Evolutionary conservation across 35 echinoderm and acorn worm genomes (phyloP).

Genomic region (Strongylocentrotus purpuratus): DNA sequence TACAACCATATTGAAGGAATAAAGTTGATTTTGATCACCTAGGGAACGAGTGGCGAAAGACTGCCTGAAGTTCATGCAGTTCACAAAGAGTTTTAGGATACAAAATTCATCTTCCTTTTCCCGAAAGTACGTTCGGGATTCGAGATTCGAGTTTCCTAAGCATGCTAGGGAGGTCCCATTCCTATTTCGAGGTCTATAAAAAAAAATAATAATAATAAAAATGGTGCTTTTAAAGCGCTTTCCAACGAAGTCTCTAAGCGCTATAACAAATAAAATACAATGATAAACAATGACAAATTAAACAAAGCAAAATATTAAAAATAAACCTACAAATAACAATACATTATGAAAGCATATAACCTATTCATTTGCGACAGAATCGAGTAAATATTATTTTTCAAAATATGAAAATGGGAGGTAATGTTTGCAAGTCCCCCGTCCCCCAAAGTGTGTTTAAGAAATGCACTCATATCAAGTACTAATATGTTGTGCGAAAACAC

Average conservation of each 20-base stretch:
- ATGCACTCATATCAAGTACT: no score
- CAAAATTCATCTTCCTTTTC: not conserved
- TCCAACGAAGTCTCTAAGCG: no score
- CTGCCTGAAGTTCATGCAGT: not conserved
- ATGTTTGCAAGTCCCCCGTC: no score
- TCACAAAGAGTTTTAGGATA: not conserved
- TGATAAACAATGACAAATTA: no score
- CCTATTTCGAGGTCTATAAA: not conserved
- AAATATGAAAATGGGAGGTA: no score
- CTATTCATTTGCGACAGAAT: not conserved
- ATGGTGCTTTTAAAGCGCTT: no score
- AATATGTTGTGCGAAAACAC: no score
- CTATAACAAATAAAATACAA: no score
- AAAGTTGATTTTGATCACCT: not conserved
- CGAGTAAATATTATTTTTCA: no score
- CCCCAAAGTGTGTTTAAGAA: no score
- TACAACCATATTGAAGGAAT: not conserved
- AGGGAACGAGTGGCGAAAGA: not conserved
- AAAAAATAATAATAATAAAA: not conserved
- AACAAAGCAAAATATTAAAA: no score
- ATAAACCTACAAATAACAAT: no score
- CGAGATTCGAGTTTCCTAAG: not conserved
- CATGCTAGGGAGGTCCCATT: not conserved
- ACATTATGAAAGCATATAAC: not conserved
- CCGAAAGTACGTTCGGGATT: not conserved